Conservation (phyloP, 2,888 invertebrate species). For the Frankliniella fusca region DNA sequence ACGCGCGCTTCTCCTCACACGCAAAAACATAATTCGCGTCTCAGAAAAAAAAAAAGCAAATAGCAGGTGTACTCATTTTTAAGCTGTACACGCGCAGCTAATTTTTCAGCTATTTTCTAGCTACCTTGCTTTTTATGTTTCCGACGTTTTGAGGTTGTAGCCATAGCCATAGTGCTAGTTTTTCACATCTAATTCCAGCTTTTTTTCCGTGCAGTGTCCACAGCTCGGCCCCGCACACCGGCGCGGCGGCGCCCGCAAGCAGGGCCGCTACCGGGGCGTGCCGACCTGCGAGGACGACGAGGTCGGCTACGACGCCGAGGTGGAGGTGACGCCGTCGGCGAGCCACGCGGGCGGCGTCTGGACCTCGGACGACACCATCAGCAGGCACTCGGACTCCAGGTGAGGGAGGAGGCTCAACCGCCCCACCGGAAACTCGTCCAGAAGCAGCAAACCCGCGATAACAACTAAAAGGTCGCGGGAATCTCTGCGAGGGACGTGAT, state of each 20-base stretch:
- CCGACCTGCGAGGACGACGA: constrained; percentile 57
- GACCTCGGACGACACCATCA: constrained; percentile 36
- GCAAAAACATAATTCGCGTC: no score
- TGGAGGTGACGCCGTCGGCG: constrained; percentile 41
- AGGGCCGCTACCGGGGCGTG: constrained; percentile 69
- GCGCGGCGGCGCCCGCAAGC: constrained; percentile 48
- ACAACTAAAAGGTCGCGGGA: neutral
- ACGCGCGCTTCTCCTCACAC: constrained; percentile 39
- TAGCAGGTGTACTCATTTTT: no score
- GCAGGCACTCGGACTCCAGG: constrained; percentile 54
- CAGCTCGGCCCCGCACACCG: constrained; percentile 37
- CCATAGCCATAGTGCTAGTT: no score
- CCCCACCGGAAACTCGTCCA: neutral
- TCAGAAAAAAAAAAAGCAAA: no score
- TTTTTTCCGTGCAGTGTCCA: no score
- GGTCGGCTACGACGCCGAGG: constrained; percentile 49
- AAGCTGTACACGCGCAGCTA: no score
- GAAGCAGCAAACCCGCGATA: neutral
- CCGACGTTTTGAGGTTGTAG: no score
- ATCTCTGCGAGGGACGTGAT: neutral
- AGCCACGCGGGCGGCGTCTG: constrained; percentile 40
- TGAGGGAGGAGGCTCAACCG: constrained; percentile 44
- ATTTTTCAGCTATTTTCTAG: no score
- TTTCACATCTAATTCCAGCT: no score
- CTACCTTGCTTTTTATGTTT: no score